Evolutionary conservation across 2,113 vertebrate genomes (phyloP).

Genomic region (Clinocottus analis): DNA sequence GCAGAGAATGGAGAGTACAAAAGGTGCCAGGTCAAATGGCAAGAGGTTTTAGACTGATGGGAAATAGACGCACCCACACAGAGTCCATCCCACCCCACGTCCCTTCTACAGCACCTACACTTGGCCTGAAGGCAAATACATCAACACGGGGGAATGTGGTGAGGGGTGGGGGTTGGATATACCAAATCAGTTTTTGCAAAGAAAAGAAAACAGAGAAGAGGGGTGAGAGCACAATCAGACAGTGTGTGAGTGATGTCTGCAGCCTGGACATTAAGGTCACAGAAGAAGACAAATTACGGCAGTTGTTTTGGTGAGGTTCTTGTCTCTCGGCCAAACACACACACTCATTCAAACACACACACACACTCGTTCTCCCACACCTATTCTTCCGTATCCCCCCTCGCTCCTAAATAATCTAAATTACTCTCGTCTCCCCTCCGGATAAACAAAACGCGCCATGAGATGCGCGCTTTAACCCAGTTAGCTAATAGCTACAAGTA

Average conservation of each 20-base stretch:
- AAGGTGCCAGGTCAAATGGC: conserved; percentile 54
- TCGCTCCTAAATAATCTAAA: conserved; percentile 18
- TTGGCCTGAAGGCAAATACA: conserved; percentile 42
- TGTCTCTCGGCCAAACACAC: background rate
- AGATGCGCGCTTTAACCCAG: conserved; percentile 64
- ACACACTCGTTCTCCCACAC: no score
- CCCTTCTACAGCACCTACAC: conserved; percentile 12
- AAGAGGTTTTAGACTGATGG: conserved; percentile 41
- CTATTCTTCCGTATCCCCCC: no score
- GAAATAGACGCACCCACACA: conserved; percentile 60
- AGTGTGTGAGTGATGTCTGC: conserved; percentile 8
- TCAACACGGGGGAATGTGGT: conserved; percentile 1
- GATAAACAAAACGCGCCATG: conserved; percentile 33
- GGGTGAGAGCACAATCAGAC: background rate
- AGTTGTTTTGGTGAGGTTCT: background rate
- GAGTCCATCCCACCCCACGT: background rate
- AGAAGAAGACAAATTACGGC: background rate
- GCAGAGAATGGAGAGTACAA: conserved; percentile 25
- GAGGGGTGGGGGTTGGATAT: background rate
- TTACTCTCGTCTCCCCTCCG: conserved; percentile 43
- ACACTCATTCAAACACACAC: conserved; percentile 12
- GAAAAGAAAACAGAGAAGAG: background rate
- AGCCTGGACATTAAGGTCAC: conserved; percentile 14
- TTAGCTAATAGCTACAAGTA: conserved; percentile 65
- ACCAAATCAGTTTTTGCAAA: background rate